Evolutionary conservation across 2,888 invertebrate species (phyloP), one percentile per base, ranked within the genome.

Genomic region (Tridacna gigas): DNA sequence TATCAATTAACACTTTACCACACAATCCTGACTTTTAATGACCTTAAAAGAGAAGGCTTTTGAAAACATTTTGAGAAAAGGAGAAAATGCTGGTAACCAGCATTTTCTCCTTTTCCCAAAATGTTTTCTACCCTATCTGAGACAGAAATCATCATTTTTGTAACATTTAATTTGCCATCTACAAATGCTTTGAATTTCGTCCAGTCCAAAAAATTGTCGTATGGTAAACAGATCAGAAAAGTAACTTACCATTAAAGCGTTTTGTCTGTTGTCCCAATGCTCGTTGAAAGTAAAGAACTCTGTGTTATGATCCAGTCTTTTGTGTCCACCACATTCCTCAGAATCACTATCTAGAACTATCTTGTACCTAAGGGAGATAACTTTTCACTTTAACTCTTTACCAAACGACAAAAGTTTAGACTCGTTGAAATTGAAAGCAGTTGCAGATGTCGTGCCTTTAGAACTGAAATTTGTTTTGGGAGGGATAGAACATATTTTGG

Each of bases 311-410:
- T 97, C 97, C 20, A 98, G 95, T 67, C 98, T 96, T 88, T 96
- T 96, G 91, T 97, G 96, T 0, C 98, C 98, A 37, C 97, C 98
- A 95, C 97, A 98, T 83, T 96, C 94, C 51, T 95, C 95, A 89
- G 96, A 96, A 94, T 98, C 98, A 12, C 97, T 96, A 91, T 97
- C 97, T 77, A 98, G 95, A 18, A 97, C 96, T 84, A 98, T 96
- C 95, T 96, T 97, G 94, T 99, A 99, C 83, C 95, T 95, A 22
- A 5, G 28, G 66, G 9, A 56, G 18, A 56, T 56, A 56, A 56
- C 18, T 15, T 56, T 9, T 56, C 5, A 3, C 9, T 56, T 56
- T 20, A 56, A 15, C 11, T 11, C 56, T 56, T 56, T 56, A 20
- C 56, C 15, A 56, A 15, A 56, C 20, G 9, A 13, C 11, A 51